Base-by-base conservation (phyloP, 2,113 vertebrate genomes). In the Sialia sialis region DNA sequence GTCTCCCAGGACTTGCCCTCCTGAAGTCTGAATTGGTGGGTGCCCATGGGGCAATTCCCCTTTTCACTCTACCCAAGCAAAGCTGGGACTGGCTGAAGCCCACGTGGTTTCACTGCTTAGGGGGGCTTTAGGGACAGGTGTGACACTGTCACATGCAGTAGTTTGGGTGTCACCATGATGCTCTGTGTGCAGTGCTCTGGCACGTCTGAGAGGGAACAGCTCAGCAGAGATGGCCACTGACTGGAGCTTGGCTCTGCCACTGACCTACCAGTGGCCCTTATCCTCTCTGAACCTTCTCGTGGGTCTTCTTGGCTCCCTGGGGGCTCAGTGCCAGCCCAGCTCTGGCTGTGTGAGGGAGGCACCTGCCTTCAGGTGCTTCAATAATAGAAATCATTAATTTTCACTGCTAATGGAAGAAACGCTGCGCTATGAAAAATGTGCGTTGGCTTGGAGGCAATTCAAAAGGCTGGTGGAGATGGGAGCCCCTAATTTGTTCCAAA, bases 401-500 rank as follows among this genome's bases (percentile, higher is more conserved):
- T 86, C 56, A 17, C 68, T 55, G 64, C 76, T 90, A 84, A 93
- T 55, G 52, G 78, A 75, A 93, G 74, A 75, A 89, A 38, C 0
- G 13, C 84, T 18, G 77, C 30, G 2, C 51, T 38, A 11, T 80
- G 95, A 90, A 73, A 90, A 80, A 87, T 63, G 85, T 55, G 38
- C 8, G 6, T 86, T 84, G 64, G 88, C 64, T 93, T n/a, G 60
- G 78, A 94, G 82, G 87, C 92, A 60, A 70, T 89, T 88, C 49
- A 52, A 93, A 69, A 86, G 83, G 56, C 92, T 93, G 72, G 72
- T 29, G 58, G 90, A 88, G 94, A 90, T 2, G 6, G 75, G 84
- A 93, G 87, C 60, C 91, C 93, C 85, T 87, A 75, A 95, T 94
- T 95, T 95, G 74, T 76, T 95, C 90, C 68, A 89, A 64, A 82